Percentiles rank a stretch among this genome's conserved stretches.
phyloP scores from a whole-genome alignment of 2,113 vertebrate genomes.

The Corythoichthys haematopterus region DNA sequence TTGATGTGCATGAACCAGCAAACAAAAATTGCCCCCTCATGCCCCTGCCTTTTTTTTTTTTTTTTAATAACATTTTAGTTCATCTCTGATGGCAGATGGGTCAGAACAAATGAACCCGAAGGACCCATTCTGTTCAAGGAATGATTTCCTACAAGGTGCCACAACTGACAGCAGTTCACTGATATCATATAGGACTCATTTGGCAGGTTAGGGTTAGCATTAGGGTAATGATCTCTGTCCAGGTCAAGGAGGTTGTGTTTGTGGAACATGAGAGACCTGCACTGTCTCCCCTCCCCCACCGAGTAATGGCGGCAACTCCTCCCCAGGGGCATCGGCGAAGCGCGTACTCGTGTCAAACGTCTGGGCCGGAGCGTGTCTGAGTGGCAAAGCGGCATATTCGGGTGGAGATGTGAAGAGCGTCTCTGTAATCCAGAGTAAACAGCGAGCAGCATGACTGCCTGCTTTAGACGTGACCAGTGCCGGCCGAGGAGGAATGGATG shows the following conservation, averaged over 20 bases:
- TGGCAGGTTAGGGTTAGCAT: conserved; percentile 14
- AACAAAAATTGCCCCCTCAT: conserved; percentile 13
- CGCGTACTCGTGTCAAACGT: conserved; percentile 54
- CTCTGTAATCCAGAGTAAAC: conserved; percentile 70
- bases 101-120: conserved; percentile 29
- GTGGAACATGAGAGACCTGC: conserved; percentile 27
- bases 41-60: background rate
- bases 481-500: conserved; percentile 58
- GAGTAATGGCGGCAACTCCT: conserved; percentile 40
- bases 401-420: conserved; percentile 59
- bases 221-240: conserved; percentile 40
- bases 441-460: conserved; percentile 68
- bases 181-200: conserved; percentile 41
- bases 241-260: conserved; percentile 55
- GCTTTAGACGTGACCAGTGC: conserved; percentile 62
- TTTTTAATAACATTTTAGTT: conserved; percentile 11
- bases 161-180: conserved; percentile 43
- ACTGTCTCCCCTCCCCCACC: conserved; percentile 17
- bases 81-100: conserved; percentile 36
- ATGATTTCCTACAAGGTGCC: conserved; percentile 22
- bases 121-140: conserved; percentile 26
- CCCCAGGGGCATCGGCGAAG: conserved; percentile 39
- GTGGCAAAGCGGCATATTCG: conserved; percentile 62
- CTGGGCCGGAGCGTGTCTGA: conserved; percentile 66
- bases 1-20: conserved; percentile 5